A percentile compares a stretch with the other conserved stretches of the same genome.
Conservation (phyloP, 2,797 vertebrate species). For the Serranus cabrilla region DNA sequence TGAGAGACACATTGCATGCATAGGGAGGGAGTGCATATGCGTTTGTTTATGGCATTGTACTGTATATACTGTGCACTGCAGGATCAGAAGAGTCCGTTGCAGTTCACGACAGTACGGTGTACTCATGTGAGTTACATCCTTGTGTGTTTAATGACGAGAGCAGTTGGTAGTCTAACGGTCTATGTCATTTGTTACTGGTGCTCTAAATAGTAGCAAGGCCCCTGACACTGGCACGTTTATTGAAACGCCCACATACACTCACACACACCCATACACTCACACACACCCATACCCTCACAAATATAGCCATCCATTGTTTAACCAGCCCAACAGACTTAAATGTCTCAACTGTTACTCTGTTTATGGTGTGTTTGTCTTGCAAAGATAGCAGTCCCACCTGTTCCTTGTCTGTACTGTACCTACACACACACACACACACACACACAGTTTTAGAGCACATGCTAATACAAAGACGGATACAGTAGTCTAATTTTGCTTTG, state of each 20-base stretch:
- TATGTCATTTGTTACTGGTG: constrained; percentile 43
- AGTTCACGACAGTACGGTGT: not conserved
- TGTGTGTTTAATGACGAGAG: constrained; percentile 30
- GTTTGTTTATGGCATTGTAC: constrained; percentile 40
- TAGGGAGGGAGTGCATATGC: constrained; percentile 29
- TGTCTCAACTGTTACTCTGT: constrained; percentile 72
- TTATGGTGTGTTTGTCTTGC: constrained; percentile 74
- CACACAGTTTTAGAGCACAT: not conserved
- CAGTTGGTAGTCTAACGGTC: constrained; percentile 44
- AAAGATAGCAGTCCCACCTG: constrained; percentile 79
- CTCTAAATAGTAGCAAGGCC: constrained; percentile 40
- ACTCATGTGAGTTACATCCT: constrained; percentile 6
- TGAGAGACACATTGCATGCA: constrained; percentile 46
- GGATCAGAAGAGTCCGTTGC: constrained; percentile 14
- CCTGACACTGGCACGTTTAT: constrained; percentile 26
- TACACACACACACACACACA: constrained; percentile 6
- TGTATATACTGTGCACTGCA: not conserved
- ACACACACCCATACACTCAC: constrained; percentile 31
- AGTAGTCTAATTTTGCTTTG: constrained; percentile 12
- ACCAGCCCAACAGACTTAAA: constrained; percentile 66
- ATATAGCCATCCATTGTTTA: constrained; percentile 77
- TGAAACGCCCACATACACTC: constrained; percentile 42
- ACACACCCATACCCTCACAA: constrained; percentile 29
- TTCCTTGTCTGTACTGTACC: constrained; percentile 65
- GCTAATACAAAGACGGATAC: constrained; percentile 14